These are phyloP conservation scores for Fulmarus glacialis DNA, from an alignment of 2,113 vertebrate genomes.

Conservation along the genomic window DNA sequence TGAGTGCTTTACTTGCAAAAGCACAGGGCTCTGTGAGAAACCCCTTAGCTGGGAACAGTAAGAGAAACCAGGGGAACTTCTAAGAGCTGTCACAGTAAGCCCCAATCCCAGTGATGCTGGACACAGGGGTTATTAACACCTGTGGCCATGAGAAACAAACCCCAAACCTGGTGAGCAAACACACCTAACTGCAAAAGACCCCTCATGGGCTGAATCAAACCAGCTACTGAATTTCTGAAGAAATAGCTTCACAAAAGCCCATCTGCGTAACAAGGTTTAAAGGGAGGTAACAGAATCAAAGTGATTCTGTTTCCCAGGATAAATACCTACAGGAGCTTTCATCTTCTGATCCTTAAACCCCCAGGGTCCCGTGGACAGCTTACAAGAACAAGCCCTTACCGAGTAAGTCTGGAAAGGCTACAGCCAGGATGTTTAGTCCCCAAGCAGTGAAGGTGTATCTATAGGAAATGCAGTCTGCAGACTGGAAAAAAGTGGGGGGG, in stretches of 20 bases:
- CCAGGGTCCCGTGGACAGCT: too few relatives aligned
- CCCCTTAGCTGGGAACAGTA: neutral
- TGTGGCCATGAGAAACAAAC: neutral
- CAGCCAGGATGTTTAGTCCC: neutral
- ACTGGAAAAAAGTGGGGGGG: neutral
- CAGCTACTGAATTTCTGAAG: neutral
- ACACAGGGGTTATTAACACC: neutral
- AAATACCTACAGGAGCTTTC: neutral
- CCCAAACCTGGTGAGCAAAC: neutral
- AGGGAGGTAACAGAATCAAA: neutral
- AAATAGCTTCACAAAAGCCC: neutral
- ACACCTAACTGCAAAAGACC: too few relatives aligned
- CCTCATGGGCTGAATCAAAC: neutral
- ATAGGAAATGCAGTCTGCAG: neutral
- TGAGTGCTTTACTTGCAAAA: neutral
- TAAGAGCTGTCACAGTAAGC: neutral
- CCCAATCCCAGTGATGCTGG: too few relatives aligned
- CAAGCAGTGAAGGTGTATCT: neutral
- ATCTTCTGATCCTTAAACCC: neutral
- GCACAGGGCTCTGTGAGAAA: neutral
- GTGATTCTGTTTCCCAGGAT: neutral
- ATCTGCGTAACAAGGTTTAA: accelerated
- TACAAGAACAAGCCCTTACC: neutral
- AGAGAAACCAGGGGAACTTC: neutral
- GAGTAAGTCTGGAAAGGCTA: neutral